Percentiles rank a stretch among this genome's conserved stretches.
phyloP scores from a whole-genome alignment of 2,797 vertebrate genomes.

The Nasua narica region DNA sequence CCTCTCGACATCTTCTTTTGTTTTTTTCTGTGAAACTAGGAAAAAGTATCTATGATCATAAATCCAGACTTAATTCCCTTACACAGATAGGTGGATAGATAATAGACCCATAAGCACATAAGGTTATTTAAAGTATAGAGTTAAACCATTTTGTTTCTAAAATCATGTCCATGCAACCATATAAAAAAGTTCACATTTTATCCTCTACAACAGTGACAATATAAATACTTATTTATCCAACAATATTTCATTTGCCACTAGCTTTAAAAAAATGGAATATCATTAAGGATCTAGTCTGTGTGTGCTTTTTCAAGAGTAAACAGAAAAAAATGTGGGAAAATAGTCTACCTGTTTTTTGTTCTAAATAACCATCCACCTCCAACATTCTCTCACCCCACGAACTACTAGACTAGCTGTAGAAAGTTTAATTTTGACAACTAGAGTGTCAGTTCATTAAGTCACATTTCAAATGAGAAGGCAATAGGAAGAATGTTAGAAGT shows the following conservation, averaged over 20 bases:
- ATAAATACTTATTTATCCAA: neutral
- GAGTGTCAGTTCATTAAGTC: neutral
- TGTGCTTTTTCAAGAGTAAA: neutral
- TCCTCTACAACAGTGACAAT: neutral
- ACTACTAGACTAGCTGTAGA: neutral
- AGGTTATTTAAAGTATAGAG: neutral
- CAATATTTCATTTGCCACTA: neutral
- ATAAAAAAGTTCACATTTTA: neutral
- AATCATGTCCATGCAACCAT: neutral
- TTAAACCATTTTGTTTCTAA: neutral
- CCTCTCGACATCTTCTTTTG: neutral
- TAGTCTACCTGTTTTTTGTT: neutral
- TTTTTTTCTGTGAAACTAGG: conserved; percentile 37
- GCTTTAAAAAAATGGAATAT: neutral
- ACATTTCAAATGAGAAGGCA: neutral
- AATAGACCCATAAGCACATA: neutral
- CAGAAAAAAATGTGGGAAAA: neutral
- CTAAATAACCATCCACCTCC: neutral
- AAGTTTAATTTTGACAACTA: neutral
- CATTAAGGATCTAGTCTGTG: neutral
- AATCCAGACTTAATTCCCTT: neutral
- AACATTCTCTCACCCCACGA: neutral
- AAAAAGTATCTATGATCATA: neutral
- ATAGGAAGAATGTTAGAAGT: neutral
- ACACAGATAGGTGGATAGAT: neutral